Percentiles rank a stretch among this genome's conserved stretches.
Conservation (phyloP, 2,888 invertebrate genomes). For the Celastrina argiolus region DNA sequence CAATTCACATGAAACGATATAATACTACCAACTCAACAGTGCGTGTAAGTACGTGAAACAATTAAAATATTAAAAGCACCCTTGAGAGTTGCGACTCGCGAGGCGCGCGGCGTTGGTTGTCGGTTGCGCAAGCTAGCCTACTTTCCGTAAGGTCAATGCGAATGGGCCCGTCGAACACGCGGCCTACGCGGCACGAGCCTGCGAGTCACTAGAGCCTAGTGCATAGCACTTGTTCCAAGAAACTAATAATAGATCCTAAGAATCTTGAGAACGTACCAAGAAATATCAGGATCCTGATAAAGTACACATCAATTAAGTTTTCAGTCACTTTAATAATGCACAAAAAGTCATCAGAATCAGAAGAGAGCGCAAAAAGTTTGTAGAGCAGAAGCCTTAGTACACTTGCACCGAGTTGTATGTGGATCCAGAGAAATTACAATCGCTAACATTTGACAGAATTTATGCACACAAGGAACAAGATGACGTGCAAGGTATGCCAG, state of each 20-base stretch:
- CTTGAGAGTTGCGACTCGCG: background rate
- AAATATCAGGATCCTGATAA: background rate
- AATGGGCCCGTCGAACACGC: background rate
- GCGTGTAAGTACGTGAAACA: background rate
- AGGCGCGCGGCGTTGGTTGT: background rate
- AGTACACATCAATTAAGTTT: no score
- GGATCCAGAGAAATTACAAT: no score
- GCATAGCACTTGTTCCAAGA: no score
- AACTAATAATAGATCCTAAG: no score
- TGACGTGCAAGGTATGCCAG: no score
- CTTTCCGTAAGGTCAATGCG: constrained; percentile 13
- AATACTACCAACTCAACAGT: background rate
- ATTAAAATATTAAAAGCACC: constrained; percentile 11
- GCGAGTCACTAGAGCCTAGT: no score
- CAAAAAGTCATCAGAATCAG: background rate
- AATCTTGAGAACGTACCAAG: background rate
- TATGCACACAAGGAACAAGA: no score
- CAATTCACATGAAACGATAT: background rate
- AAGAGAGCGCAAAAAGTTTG: background rate
- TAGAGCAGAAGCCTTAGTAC: background rate
- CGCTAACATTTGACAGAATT: no score
- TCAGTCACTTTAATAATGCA: no score
- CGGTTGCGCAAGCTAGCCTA: constrained; percentile 10
- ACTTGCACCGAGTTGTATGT: no score
- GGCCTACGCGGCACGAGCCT: background rate